phyloP scores from a whole-genome alignment of 2,113 vertebrate genomes.

The Bombycilla garrulus region DNA sequence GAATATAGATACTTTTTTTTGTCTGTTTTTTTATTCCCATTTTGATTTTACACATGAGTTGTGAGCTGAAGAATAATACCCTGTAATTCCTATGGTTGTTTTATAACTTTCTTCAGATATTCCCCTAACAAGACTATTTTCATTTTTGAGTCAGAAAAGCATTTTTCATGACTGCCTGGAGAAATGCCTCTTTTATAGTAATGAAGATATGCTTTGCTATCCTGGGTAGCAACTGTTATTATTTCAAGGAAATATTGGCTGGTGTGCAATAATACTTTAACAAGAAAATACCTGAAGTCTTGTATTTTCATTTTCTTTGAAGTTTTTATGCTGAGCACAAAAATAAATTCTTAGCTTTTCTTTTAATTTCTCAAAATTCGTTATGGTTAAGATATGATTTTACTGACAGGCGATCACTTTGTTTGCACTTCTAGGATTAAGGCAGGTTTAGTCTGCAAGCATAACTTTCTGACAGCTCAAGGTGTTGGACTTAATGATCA shows the following conservation, averaged over 20 bases:
- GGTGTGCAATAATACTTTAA: background rate
- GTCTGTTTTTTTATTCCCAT: background rate
- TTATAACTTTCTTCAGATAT: background rate
- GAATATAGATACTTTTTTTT: background rate
- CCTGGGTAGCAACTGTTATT: background rate
- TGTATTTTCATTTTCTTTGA: background rate
- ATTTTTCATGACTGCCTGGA: background rate
- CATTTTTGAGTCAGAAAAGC: background rate
- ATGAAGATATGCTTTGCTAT: background rate
- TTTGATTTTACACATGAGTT: background rate
- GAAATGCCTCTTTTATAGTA: background rate
- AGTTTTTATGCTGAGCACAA: background rate
- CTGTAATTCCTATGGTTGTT: background rate
- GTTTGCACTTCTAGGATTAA: background rate
- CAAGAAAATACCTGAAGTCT: background rate
- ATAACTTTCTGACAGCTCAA: background rate
- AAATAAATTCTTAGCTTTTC: background rate
- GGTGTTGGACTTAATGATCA: background rate
- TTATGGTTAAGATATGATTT: background rate
- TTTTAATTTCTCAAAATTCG: background rate
- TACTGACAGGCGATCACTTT: background rate
- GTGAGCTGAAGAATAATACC: background rate
- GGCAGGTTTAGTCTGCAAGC: background rate
- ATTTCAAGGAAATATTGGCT: background rate
- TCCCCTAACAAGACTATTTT: background rate